Evolutionary conservation across 2,888 invertebrate species (phyloP), one percentile per base, ranked within the genome.

Genomic region (Mactromeris polynyma): DNA sequence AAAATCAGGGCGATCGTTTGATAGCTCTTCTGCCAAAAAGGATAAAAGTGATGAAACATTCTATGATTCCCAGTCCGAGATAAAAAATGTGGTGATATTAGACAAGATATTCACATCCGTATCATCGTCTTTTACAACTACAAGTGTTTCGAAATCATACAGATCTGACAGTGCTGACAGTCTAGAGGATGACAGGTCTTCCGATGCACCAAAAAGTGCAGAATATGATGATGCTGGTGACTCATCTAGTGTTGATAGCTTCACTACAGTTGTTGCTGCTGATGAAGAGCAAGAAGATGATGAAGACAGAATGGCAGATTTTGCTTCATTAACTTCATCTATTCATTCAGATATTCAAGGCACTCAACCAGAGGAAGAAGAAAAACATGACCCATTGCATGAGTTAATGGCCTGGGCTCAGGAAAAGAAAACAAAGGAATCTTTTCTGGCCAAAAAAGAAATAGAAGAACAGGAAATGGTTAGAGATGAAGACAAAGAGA

Each of bases 301-400:
- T 96, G 98, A 98, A 80, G 98, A 98, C 94, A 91, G 96, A 87
- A 90, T 96, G 73, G 97, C 98, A 78, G 98, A 98, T 83, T 97
- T 98, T 82, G 95, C 96, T 9, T 96, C 95, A 81, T 94, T 95
- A 95, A 96, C 94, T 51, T 97, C 98, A 26, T 96, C 96, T n/a
- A 94, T 96, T 87, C 96, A 96, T 81, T 96, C 97, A 21, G 97
- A 97, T 90, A 95, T 97, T 31, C 97, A 96, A 79, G 90, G 93
- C 78, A 86, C 89, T 38, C 88, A 92, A 77, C 64, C 83, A n/a
- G 93, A 93, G 58, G 92, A 93, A 14, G 91, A 92, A 1, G 89
- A 91, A 78, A 86, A 88, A 31, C 81, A 42, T 80, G 93, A 91
- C 77, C 93, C 93, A 21, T 36, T 93, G 38, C 51, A 90, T 73